phyloP scores from a whole-genome alignment of 1,140 invertebrate genomes.

The Thalassaphorura encarpata region DNA sequence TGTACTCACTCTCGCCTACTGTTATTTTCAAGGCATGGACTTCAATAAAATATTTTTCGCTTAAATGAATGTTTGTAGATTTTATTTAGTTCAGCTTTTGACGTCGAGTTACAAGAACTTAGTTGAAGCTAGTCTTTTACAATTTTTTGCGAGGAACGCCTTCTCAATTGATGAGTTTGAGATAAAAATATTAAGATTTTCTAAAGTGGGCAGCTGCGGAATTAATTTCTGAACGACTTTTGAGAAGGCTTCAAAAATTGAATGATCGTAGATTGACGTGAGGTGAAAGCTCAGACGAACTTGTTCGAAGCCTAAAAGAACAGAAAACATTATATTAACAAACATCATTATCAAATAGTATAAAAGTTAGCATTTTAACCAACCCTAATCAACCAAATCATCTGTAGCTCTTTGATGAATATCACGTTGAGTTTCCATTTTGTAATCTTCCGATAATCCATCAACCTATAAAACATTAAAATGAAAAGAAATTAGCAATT shows the following conservation, averaged over 20 bases:
- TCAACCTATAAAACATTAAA: constrained; percentile 78
- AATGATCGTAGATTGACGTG: constrained; percentile 99
- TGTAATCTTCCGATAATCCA: constrained; percentile 94
- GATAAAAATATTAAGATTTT: constrained; percentile 98
- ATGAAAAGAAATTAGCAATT: constrained; percentile 32
- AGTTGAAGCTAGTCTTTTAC: too few species aligned
- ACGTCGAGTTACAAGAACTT: too few species aligned
- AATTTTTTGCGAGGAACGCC: constrained; percentile 89
- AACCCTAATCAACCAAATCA: constrained; percentile 78
- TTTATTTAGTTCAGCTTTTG: too few species aligned
- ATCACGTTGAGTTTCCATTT: constrained; percentile 96
- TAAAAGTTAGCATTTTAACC: too few species aligned
- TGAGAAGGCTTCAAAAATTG: constrained; percentile 99
- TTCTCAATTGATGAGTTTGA: constrained; percentile 97
- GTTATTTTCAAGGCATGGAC: too few species aligned
- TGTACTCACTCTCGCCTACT: too few species aligned
- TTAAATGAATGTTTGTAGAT: too few species aligned
- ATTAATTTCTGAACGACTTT: constrained; percentile 99
- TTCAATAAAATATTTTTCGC: too few species aligned
- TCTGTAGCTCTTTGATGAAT: constrained; percentile 95
- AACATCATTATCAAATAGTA: neutral
- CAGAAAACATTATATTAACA: neutral
- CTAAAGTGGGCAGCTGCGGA: constrained; percentile 89
- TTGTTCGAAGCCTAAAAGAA: constrained; percentile 53
- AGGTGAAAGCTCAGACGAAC: constrained; percentile 91